Base-by-base conservation (phyloP, 2,797 vertebrate genomes). In the Betta splendens region DNA sequence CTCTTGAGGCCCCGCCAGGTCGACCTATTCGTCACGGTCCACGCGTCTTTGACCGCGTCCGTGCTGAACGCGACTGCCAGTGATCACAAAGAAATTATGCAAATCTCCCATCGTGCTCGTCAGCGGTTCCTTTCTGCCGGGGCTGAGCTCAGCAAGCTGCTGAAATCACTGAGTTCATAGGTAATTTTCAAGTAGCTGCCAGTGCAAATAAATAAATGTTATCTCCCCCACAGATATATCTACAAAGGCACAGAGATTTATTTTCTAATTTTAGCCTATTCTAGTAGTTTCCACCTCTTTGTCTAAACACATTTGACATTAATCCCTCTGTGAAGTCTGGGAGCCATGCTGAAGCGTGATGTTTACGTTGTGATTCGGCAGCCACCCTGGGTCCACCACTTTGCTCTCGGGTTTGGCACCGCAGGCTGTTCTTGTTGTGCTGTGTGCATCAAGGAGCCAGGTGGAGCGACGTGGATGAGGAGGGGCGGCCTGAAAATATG, bases 41-140 rank as follows among this genome's bases (percentile, higher is more conserved):
- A 28, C 12, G 50, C 42, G 76, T 75, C 71, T 87, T 68, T 77
- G 75, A 72, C 77, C 63, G 60, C 12, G 50, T 72, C 53, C 51
- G 51, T 5, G 28, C 60, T 75, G 79, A n/a, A 72, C 69, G 40
- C 64, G 23, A 60, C 53, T 57, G 75, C 65, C 72, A 53, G 32
- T 77, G 76, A 84, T 75, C 65, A 72, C 67, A 43, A 9, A 78
- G 45, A 64, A 43, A 58, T 70, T 80, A 86, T 88, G 86, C 85
- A 86, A 87, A 85, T 88, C 79, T 81, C 64, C 57, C 68, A 68
- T 71, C 40, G 13, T 52, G 64, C 79, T 77, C 29, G 73, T 87
- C 86, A 87, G 85, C 85, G 74, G 25, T 86, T 85, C 71, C 49
- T 74, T 64, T 59, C 51, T 18, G 60, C 67, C 15, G 42, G 47